phyloP scores from a whole-genome alignment of 2,797 vertebrate genomes.

The Propithecus deckenii region DNA sequence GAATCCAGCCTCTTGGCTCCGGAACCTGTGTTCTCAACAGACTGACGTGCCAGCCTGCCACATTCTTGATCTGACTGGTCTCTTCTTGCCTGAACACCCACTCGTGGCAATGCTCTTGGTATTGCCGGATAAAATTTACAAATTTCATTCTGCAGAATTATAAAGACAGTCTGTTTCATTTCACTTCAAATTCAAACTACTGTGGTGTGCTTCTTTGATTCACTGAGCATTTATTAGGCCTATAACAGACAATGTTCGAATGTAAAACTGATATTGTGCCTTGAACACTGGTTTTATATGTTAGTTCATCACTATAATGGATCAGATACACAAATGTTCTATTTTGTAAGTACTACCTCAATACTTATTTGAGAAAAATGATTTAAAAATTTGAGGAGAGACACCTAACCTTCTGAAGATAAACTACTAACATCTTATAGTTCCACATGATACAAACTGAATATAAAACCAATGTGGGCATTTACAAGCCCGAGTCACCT shows the following conservation, averaged over 20 bases:
- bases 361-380: neutral
- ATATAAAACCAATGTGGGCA: neutral
- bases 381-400: neutral
- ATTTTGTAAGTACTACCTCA: neutral
- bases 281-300: neutral
- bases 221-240: neutral
- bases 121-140: neutral
- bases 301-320: neutral
- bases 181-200: neutral
- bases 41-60: neutral
- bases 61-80: neutral
- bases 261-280: neutral
- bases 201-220: neutral
- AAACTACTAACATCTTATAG: neutral
- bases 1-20: rapidly evolving
- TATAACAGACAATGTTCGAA: neutral
- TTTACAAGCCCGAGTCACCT: neutral
- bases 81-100: neutral
- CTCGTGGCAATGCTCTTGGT: neutral
- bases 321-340: neutral
- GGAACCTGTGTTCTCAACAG: neutral
- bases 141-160: neutral
- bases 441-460: neutral
- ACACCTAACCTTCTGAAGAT: neutral
- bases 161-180: neutral